Conservation (phyloP, 2,797 vertebrate genomes). For the Chanos chanos region DNA sequence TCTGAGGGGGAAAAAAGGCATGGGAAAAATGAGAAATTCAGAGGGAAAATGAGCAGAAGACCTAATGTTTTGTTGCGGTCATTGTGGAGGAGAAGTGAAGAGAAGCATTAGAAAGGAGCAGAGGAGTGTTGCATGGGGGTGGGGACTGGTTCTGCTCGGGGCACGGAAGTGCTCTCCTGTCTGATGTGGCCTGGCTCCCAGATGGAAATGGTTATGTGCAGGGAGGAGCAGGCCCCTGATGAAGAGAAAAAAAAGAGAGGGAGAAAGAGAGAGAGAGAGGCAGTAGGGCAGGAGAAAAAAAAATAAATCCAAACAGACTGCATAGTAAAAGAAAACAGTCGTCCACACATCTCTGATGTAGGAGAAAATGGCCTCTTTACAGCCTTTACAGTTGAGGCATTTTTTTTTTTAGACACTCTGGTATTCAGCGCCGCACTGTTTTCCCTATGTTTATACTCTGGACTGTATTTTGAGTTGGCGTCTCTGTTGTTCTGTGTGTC, state of each 20-base stretch:
- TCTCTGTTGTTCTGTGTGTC: no score
- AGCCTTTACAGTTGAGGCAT: no score
- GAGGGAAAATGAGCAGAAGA: background rate
- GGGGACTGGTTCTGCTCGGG: background rate
- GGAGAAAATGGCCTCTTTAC: no score
- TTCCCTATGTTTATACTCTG: no score
- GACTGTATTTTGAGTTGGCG: no score
- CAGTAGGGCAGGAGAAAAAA: background rate
- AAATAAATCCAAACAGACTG: constrained; percentile 4
- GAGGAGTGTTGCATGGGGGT: background rate
- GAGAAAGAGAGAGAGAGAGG: background rate
- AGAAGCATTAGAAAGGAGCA: background rate
- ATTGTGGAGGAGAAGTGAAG: no score
- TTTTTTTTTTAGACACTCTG: no score
- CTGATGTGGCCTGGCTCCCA: constrained; percentile 33
- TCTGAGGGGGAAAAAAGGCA: background rate
- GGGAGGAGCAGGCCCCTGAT: background rate
- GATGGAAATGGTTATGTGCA: constrained; percentile 36
- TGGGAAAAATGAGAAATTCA: background rate
- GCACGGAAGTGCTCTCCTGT: background rate
- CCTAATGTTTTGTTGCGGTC: no score
- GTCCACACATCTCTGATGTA: constrained; percentile 1
- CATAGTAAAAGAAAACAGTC: background rate
- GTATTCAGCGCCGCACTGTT: no score
- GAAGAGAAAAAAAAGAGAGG: background rate